A percentile compares a stretch with the other conserved stretches of the same genome.
Conservation (phyloP, 2,113 vertebrate genomes). For the Bubalus kerabau region DNA sequence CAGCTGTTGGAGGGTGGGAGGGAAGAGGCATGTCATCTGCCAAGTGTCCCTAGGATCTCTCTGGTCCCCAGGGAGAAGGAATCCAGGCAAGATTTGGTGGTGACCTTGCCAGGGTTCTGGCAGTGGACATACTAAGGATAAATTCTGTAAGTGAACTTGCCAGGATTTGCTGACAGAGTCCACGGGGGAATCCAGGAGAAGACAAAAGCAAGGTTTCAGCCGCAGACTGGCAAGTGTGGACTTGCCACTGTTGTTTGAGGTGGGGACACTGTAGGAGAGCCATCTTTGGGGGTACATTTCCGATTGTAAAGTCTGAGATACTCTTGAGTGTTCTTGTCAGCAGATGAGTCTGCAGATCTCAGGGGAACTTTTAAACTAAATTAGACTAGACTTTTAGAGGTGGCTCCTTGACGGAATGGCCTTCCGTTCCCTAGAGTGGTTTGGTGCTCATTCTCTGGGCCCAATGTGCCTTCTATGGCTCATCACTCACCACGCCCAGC, state of each 20-base stretch:
- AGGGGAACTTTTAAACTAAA: neutral
- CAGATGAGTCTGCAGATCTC: neutral
- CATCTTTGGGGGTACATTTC: neutral
- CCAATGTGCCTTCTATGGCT: rapidly evolving
- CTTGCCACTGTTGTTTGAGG: neutral
- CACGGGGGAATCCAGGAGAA: no score
- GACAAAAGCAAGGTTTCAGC: neutral
- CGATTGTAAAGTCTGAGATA: neutral
- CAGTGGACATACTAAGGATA: neutral
- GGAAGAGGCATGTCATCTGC: rapidly evolving
- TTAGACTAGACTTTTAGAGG: neutral
- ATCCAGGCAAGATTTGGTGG: neutral
- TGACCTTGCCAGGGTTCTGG: rapidly evolving
- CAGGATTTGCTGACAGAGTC: neutral
- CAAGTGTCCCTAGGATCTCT: neutral
- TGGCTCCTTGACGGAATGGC: no score
- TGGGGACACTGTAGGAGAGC: no score
- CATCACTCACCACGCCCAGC: neutral
- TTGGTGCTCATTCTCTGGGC: neutral
- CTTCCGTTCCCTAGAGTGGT: rapidly evolving
- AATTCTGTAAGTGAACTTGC: neutral
- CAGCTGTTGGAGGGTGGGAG: neutral
- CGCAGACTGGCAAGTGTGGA: neutral
- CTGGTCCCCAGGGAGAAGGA: neutral
- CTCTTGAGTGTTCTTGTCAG: neutral